Conservation (phyloP, 2,797 vertebrate species). For the Carcharodon carcharias region DNA sequence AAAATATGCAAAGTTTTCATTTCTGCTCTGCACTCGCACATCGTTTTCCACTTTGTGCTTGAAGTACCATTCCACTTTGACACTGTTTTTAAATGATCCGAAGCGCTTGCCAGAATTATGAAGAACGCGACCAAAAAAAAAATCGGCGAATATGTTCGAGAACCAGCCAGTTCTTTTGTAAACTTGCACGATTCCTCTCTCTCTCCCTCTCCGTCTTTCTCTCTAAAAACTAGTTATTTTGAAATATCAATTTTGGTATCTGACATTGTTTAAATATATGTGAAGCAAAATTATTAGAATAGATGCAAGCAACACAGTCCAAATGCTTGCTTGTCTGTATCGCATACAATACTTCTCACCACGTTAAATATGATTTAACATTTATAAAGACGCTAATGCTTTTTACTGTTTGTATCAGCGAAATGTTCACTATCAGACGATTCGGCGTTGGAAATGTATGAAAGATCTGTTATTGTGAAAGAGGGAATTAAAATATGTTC, state of each 20-base stretch:
- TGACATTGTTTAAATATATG: neutral
- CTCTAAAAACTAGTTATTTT: neutral
- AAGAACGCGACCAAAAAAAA: neutral
- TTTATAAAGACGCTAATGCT: neutral
- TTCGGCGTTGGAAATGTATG: neutral
- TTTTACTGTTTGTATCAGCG: neutral
- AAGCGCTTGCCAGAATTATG: neutral
- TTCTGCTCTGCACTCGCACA: conserved; percentile 41
- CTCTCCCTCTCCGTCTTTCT: neutral
- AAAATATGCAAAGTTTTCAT: conserved; percentile 50
- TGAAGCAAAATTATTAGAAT: neutral
- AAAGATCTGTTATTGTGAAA: neutral
- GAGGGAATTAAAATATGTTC: neutral
- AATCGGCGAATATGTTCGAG: neutral
- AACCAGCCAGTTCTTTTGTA: neutral
- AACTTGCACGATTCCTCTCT: neutral
- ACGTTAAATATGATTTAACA: neutral
- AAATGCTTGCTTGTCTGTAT: neutral
- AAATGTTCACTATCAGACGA: neutral
- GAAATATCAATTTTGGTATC: neutral
- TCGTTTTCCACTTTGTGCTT: neutral
- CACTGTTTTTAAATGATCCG: neutral
- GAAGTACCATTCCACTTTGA: conserved; percentile 38
- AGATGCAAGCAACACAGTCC: neutral
- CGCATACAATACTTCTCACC: neutral